A percentile compares a stretch with the other conserved stretches of the same genome.
Evolutionary conservation across 64 coral and sea anemone species (phyloP).

Genomic region (Dendrophyllia cribrosa): DNA sequence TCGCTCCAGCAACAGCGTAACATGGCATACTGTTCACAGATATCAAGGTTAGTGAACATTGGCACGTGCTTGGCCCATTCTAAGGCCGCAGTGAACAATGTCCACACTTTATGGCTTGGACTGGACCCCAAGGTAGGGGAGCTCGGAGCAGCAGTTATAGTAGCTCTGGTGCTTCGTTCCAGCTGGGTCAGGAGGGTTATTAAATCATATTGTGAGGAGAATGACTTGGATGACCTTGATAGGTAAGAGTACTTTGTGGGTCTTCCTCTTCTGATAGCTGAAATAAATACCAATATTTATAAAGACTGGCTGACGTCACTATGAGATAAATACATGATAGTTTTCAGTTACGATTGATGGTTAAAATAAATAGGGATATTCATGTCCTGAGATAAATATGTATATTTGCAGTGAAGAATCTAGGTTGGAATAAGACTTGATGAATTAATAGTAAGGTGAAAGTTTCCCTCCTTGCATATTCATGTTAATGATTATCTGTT

Average conservation of each 20-base stretch:
- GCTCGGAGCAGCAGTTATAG: conserved; percentile 10
- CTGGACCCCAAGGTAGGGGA: neutral
- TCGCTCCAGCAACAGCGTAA: conserved; percentile 61
- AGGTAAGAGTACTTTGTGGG: conserved; percentile 81
- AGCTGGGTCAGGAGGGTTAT: conserved; percentile 61
- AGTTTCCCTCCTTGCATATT: too few species aligned
- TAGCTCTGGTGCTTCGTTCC: conserved; percentile 45
- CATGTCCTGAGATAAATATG: too few species aligned
- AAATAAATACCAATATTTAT: neutral
- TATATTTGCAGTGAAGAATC: neutral
- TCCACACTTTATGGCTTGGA: conserved; percentile 41
- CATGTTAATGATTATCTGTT: too few species aligned
- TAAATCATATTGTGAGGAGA: conserved; percentile 54
- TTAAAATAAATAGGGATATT: neutral
- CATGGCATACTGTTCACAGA: conserved; percentile 58
- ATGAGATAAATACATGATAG: too few species aligned
- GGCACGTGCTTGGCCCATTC: conserved; percentile 47
- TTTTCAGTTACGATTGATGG: too few species aligned
- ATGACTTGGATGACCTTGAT: conserved; percentile 67
- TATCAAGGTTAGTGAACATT: conserved; percentile 63
- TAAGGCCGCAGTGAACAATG: conserved; percentile 40
- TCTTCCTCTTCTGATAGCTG: conserved; percentile 80
- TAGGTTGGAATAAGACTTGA: too few species aligned
- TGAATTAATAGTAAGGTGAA: too few species aligned
- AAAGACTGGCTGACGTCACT: neutral